Evolutionary conservation across 1,140 invertebrate species (phyloP).

Genomic region (Oppia nitens): DNA sequence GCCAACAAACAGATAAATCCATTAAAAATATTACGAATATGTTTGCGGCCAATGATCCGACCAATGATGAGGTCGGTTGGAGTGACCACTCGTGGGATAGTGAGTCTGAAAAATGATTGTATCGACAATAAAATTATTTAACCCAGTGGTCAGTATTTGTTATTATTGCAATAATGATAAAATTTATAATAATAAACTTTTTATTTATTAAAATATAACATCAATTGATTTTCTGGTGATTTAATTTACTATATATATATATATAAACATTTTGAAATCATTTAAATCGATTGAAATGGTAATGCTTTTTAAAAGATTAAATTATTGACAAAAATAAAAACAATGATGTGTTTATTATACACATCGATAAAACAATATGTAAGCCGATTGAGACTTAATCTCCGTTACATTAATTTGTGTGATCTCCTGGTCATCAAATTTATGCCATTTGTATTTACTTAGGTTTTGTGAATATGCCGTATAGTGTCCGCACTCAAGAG

Average conservation of each 20-base stretch:
- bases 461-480: slow-evolving; percentile 50
- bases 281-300: too few relatives aligned
- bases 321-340: too few relatives aligned
- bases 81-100: background rate
- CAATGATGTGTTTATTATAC: slow-evolving; percentile 23
- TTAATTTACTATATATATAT: too few relatives aligned
- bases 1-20: background rate
- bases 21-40: background rate
- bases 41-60: background rate
- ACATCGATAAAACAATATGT: slow-evolving; percentile 16
- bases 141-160: too few relatives aligned
- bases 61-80: background rate
- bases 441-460: slow-evolving; percentile 52
- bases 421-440: slow-evolving; percentile 74
- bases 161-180: too few relatives aligned
- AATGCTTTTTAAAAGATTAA: too few relatives aligned
- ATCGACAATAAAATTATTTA: too few relatives aligned
- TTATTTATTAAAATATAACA: too few relatives aligned
- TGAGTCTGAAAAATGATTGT: background rate
- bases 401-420: slow-evolving; percentile 45
- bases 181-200: too few relatives aligned
- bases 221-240: too few relatives aligned
- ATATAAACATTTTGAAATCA: too few relatives aligned
- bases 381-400: slow-evolving; percentile 33
- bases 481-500: slow-evolving; percentile 78